Base-by-base conservation (phyloP, 2,797 vertebrate species). In the Rhodeus uyekii region DNA sequence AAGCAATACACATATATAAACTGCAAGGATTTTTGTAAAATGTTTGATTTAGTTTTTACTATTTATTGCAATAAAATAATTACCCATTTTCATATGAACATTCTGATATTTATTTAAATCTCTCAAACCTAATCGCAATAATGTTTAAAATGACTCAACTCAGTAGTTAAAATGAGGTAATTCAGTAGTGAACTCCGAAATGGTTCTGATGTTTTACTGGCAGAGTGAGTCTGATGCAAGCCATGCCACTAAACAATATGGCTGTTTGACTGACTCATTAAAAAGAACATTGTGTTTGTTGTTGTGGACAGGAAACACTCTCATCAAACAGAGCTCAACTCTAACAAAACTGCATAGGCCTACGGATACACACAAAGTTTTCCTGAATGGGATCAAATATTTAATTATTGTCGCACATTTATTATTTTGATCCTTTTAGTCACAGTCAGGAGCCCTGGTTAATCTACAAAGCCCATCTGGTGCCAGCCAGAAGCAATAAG, bases 401-500 rank as follows among this genome's bases (percentile, higher is more conserved):
- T n/a, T 24, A 64, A 77, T 64, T 63, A 63, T 46, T 34, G 18
- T 50, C 10, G 24, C 69, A 72, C 69, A 72, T 46, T 77, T 48
- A 64, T 64, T 77, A 46, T 46, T 77, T 64, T n/a, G 39, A 64
- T 64, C 29, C 60, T n/a, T 64, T 77, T 64, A 64, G 29, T 77
- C 74, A 44, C 74, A 61, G 55, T 44, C 24, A 61, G 55, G 19
- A 48, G 39, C 75, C 29, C 75, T 64, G 19, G 39, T 63, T 64
- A 77, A 77, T 63, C 75, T 64, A 36, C 32, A 60, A 48, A 78
- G 29, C 42, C 39, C 53, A 81, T 73, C 29, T 80, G 39, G 36
- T 24, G 68, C 55, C 29, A 72, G 29, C 60, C 55, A 46, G 68
- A 34, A 73, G 71, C 39, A 65, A 36, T 67, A 36, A 44, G 29